Base-by-base conservation (phyloP, 2,888 invertebrate species). In the Capitulum mitella region DNA sequence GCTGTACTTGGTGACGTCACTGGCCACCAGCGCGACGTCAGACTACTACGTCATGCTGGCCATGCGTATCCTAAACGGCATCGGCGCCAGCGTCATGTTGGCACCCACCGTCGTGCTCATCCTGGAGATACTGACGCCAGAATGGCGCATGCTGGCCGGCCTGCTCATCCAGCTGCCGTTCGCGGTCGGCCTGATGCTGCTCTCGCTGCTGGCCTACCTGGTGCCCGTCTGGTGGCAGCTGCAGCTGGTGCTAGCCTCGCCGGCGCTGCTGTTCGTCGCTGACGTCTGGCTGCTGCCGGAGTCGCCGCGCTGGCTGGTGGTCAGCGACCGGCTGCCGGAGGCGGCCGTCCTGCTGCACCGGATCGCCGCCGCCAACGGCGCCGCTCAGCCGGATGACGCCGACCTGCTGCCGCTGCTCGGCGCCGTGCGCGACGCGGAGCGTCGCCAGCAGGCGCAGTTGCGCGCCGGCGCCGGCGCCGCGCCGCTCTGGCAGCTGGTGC, bases 231-330 rank as follows among this genome's bases (percentile, higher is more conserved):
- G 92, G 92, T 88, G 89, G 77, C 87, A 87, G 81, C 89, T 91
- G 79, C 92, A 92, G 84, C 86, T 92, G 77, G 89, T 89, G 0
- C 89, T 92, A 81, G 91, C 91, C 0, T 83, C 91, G 76, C 90
- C 90, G 0, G 89, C 89, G 0, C 83, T 90, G 51, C 82, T 92
- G 54, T 87, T 91, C 81, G 84, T 89, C 46, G 80, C 84, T 1
- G 87, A 89, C 82, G 86, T 86, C 79, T 89, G 88, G 89, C 83
- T 92, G 14, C 86, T 93, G 78, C 92, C 92, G 0, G 93, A 93
- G 86, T 93, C 93, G 3, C 93, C 93, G 0, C 88, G 93, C 78
- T 93, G 93, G 93, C 86, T 93, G 19, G 88, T 92, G 70, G 90
- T 91, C 19, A 89, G 90, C 1, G 92, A 92, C 0, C 88, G 87